These are phyloP conservation scores for Acronicta psi DNA, from an alignment of 2,888 invertebrate species.

Conservation along the genomic window DNA sequence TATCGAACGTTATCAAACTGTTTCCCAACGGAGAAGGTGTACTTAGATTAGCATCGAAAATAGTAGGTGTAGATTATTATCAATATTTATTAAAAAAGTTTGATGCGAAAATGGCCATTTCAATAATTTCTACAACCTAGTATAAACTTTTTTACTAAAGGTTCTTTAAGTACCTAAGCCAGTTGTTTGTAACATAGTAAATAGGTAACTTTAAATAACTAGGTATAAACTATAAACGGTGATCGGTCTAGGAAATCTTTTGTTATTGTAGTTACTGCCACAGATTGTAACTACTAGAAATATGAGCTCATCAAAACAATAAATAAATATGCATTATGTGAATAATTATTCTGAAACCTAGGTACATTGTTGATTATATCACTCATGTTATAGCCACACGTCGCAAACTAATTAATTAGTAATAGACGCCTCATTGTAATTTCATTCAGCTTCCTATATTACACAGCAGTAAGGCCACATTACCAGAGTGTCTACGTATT, in stretches of 20 bases:
- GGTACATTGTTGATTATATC: conserved; percentile 37
- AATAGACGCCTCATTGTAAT: conserved; percentile 59
- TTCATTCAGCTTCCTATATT: conserved; percentile 57
- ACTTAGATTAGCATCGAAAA: too few species aligned
- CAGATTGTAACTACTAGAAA: conserved; percentile 3
- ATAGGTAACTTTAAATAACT: too few species aligned
- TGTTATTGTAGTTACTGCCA: not conserved
- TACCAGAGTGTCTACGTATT: conserved; percentile 62
- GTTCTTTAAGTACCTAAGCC: not conserved
- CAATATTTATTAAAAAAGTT: too few species aligned
- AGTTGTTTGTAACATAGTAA: too few species aligned
- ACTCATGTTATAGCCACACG: conserved; percentile 19
- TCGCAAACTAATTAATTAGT: conserved; percentile 42
- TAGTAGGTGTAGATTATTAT: too few species aligned
- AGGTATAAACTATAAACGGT: too few species aligned
- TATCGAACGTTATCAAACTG: too few species aligned
- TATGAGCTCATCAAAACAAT: conserved; percentile 32
- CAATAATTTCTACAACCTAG: too few species aligned
- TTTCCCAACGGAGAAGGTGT: too few species aligned
- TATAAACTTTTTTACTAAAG: not conserved
- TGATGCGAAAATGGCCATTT: too few species aligned
- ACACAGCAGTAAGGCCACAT: conserved; percentile 57
- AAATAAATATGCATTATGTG: conserved; percentile 33
- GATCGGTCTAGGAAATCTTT: conserved; percentile 6
- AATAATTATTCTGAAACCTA: conserved; percentile 27